Base-by-base conservation (phyloP, 2,888 invertebrate species). In the Trichacis sp. region DNA sequence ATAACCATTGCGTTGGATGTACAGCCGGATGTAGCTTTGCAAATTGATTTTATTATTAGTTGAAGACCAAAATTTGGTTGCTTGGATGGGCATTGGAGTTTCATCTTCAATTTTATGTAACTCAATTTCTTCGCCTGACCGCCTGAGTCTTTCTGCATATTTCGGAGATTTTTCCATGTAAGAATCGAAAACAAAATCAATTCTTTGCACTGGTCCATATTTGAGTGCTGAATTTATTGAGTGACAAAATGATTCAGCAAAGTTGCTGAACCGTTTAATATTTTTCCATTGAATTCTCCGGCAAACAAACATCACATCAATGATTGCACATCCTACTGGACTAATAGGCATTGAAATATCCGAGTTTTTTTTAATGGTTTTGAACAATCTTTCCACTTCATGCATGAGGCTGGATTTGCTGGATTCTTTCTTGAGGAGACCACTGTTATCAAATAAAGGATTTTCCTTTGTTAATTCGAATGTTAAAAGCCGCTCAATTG, bases 301-400 rank as follows among this genome's bases (percentile, higher is more conserved):
- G 29, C 24, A 50, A n/a, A 36, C 1, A 11, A 50, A n/a, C 59
- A 59, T 59, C 9, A 59, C 52, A 47, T 59, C 52, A 5, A 59
- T 36, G 14, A 46, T 8, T 17, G 38, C 19, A 9, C 14, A 17
- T n/a, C n/a, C n/a, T n/a, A n/a, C n/a, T n/a, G n/a, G n/a, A n/a
- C n/a, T n/a, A n/a, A n/a, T n/a, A n/a, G n/a, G n/a, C n/a, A n/a
- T n/a, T n/a, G n/a, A n/a, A n/a, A n/a, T n/a, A n/a, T n/a, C n/a
- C n/a, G n/a, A n/a, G n/a, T n/a, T n/a, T n/a, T n/a, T n/a, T n/a
- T 24, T 24, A 8, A 5, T 24, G 3, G 24, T 8, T 3, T 5
- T 24, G 24, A 14, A 43, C 11, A n/a, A 17, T 47, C 46, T 52
- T 30, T 59, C 52, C 11, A 59, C 24, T 8, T 24, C 24, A 8